Evolutionary conservation across 2,888 invertebrate species (phyloP).

Genomic region (Fissipunctia ypsillon): DNA sequence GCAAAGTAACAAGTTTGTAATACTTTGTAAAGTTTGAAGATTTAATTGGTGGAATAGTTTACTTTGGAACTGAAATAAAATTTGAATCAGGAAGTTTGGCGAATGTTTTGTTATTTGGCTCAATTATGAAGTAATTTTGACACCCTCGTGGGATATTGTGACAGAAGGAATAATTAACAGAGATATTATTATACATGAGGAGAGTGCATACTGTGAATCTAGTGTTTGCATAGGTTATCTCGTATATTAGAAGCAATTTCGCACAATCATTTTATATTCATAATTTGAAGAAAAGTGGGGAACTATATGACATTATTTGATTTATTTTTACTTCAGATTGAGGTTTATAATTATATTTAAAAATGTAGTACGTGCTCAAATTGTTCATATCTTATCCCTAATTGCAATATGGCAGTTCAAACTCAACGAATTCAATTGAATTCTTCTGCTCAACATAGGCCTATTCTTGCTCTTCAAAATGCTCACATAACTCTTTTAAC

Average conservation of each 20-base stretch:
- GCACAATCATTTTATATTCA: too few relatives aligned
- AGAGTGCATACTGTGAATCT: too few relatives aligned
- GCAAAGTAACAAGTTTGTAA: conserved; percentile 60
- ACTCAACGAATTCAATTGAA: not conserved
- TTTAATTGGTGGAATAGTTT: conserved; percentile 53
- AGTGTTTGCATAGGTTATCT: too few relatives aligned
- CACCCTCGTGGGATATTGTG: not conserved
- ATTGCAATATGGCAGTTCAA: not conserved
- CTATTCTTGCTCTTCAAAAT: not conserved
- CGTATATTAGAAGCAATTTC: too few relatives aligned
- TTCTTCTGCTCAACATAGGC: not conserved
- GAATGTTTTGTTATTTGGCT: conserved; percentile 6
- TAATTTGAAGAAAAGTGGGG: too few relatives aligned
- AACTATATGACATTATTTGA: too few relatives aligned
- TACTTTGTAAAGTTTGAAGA: conserved; percentile 52
- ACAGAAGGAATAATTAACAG: not conserved
- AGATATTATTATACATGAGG: not conserved
- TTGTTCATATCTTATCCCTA: not conserved
- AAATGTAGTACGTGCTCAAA: too few relatives aligned
- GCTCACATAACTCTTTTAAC: too few relatives aligned
- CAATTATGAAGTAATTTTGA: not conserved
- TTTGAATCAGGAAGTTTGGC: conserved; percentile 31
- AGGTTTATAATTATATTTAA: too few relatives aligned
- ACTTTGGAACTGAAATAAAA: conserved; percentile 46
- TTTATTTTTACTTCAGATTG: too few relatives aligned